Evolutionary conservation across 2,797 vertebrate genomes (phyloP), one percentile per base, ranked within the genome.

Genomic region (Harpagifer antarcticus): DNA sequence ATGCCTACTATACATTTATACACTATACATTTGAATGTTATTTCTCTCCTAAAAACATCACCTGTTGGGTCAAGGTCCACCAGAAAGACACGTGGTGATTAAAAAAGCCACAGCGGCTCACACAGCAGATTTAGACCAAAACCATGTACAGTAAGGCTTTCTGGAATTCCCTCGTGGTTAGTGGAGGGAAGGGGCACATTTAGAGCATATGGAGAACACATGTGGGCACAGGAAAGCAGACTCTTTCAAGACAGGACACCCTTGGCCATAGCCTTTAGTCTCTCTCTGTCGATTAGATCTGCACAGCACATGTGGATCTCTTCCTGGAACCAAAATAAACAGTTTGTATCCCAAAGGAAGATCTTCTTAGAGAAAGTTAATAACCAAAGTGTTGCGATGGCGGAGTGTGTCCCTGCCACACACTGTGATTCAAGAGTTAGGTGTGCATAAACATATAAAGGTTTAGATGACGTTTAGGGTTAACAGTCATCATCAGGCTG

Each of bases 101-200:
- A 86, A 81, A 76, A 83, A 78, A 86, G 63, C 87, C 86, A 61
- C 74, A 77, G 56, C 3, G 5, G 56, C 17, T 16, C 80, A 57
- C 76, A 37, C 76, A 49, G 76, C 82, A 75, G 60, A 87, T 85
- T 88, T 84, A 84, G 73, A 82, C 68, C 74, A 20, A 88, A 84
- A 83, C 78, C 77, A 31, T 80, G 85, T 83, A 86, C 88, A 89
- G 84, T 76, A 66, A 73, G 78, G 72, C 81, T 88, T 83, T 67
- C 86, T 89, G 90, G 85, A 89, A 91, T 92, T 83, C 88, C 88
- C 81, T 82, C 14, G 85, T 79, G 92, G 89, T 91, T 82, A 68
- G 82, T 72, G 76, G 77, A 89, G 85, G 74, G 76, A 91, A 91
- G 82, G 40, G 85, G 91, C 82, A 60, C 63, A 72, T 88, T 91